Evolutionary conservation across 2,888 invertebrate genomes (phyloP), one percentile per base, ranked within the genome.

Genomic region (Eretmocerus hayati): DNA sequence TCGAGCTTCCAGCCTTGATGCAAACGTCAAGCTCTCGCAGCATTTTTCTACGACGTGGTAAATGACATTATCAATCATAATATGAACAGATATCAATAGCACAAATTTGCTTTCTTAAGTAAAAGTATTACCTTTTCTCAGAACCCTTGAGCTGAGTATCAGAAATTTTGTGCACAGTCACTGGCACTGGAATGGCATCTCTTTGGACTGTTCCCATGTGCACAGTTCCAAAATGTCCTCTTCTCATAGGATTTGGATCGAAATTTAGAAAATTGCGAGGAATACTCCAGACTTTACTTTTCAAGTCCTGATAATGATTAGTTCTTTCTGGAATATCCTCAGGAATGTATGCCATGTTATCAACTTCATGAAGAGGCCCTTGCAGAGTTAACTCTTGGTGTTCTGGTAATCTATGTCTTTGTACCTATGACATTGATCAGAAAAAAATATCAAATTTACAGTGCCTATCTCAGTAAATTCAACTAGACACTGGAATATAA

Each of bases 171-270:
- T 89, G 87, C 22, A 87, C 77, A 1, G 81, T 68, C 22, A 77
- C 77, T 1, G 79, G 72, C 4, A 74, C 74, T 45, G 75, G 72
- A 4, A 73, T 72, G 6, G 78, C 77, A 50, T 82, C 78, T 60
- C 81, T 82, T 53, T 79, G 77, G 1, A 89, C 76, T 46, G 77
- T 79, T 0, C 86, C 89, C 58, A 78, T 81, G 16, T 86, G 83
- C 23, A 90, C 83, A 56, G 83, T 81, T 0, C 90, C 90, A 69
- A 84, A 91, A 63, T 80, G 81, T 21, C 90, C 90, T 9, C 83
- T 74, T 0, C 86, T 86, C 19, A 87, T 72, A 64, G 81, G 78
- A 42, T 81, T 79, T 3, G 81, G 78, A 61, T 86, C 84, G 42
- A 89, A 77, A 36, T 84, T 85, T 53, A 90, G 71, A 40, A 81